Conservation (phyloP, 2,888 invertebrate genomes). For the Lepidonotus clava region DNA sequence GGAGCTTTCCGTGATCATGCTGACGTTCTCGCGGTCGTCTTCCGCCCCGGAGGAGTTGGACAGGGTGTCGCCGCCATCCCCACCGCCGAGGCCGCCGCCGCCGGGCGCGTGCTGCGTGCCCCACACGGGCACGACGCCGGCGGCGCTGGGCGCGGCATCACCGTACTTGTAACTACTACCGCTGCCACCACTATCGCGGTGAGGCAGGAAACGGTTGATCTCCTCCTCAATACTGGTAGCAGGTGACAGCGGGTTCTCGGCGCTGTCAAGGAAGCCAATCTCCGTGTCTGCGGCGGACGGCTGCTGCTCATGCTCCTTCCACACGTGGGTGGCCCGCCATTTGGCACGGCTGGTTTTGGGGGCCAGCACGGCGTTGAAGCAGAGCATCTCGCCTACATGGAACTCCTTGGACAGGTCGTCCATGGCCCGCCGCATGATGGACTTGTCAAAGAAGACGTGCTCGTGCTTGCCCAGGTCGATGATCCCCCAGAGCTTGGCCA, state of each 20-base stretch:
- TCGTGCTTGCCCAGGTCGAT: constrained; percentile 81
- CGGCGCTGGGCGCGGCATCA: constrained; percentile 78
- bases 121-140: constrained; percentile 79
- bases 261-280: constrained; percentile 55
- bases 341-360: constrained; percentile 80
- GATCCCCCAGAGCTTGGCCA: constrained; percentile 81
- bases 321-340: constrained; percentile 80
- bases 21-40: constrained; percentile 64
- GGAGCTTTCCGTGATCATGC: constrained; percentile 78
- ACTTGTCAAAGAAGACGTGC: constrained; percentile 81
- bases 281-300: constrained; percentile 72
- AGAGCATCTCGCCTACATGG: constrained; percentile 78
- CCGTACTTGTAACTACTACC: constrained; percentile 70
- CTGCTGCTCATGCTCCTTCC: constrained; percentile 79
- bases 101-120: constrained; percentile 69
- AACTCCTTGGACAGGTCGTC: constrained; percentile 79
- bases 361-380: constrained; percentile 80
- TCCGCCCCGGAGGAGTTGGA: constrained; percentile 26
- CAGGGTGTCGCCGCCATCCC: constrained; percentile 46
- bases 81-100: constrained; percentile 3
- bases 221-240: constrained; percentile 78
- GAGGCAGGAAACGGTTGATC: constrained; percentile 71
- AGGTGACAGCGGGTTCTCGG: constrained; percentile 65
- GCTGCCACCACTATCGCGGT: constrained; percentile 73
- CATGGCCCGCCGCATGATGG: constrained; percentile 76